Percentiles rank a stretch among this genome's conserved stretches.
phyloP scores from a whole-genome alignment of 1,140 invertebrate genomes.

The Ylistrum balloti region DNA sequence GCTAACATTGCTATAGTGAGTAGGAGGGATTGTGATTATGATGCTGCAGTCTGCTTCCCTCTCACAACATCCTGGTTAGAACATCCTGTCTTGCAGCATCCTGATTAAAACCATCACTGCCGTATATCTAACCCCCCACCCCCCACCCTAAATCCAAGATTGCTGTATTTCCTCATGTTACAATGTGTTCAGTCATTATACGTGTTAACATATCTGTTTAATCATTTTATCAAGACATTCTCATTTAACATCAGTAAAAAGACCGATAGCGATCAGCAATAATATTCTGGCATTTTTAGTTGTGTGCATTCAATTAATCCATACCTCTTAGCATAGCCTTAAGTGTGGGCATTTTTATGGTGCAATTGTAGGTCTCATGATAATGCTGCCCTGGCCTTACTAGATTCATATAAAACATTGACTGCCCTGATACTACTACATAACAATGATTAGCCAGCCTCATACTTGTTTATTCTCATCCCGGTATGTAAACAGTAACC shows the following conservation, averaged over 20 bases:
- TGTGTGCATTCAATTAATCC: not conserved
- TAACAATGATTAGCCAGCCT: too few relatives aligned
- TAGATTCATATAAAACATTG: not conserved
- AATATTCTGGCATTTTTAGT: not conserved
- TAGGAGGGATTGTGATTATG: not conserved
- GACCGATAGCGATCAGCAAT: not conserved
- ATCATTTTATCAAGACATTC: not conserved
- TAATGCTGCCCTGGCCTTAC: not conserved
- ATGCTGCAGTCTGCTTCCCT: not conserved
- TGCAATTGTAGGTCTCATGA: not conserved
- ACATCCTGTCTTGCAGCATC: not conserved
- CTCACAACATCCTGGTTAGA: too few relatives aligned
- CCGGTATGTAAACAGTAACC: too few relatives aligned
- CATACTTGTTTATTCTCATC: too few relatives aligned
- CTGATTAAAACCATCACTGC: not conserved
- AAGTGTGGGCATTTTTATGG: not conserved
- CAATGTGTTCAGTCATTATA: not conserved
- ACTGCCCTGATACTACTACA: not conserved
- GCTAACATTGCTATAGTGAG: too few relatives aligned
- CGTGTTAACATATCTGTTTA: not conserved
- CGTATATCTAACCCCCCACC: too few relatives aligned
- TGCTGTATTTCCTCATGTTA: not conserved
- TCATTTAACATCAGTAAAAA: not conserved
- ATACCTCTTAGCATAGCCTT: not conserved
- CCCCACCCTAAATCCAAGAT: not conserved